phyloP scores from a whole-genome alignment of 2,113 vertebrate genomes.

The Centropus unirufus region DNA sequence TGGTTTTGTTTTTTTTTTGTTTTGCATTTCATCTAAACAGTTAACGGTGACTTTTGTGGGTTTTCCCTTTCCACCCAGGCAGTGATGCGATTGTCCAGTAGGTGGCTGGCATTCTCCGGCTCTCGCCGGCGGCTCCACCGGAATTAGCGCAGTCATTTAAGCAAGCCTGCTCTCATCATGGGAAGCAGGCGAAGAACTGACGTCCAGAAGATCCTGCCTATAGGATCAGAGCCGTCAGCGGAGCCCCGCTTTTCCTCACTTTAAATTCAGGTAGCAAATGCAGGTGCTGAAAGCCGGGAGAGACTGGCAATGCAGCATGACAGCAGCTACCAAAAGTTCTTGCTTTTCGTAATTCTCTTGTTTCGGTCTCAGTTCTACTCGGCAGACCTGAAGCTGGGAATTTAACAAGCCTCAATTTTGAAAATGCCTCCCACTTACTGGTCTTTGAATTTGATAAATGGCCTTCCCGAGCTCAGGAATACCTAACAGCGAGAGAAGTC shows the following conservation, averaged over 20 bases:
- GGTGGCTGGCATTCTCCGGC: slow-evolving; percentile 76
- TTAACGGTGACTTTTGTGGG: not conserved
- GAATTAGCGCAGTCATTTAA: not conserved
- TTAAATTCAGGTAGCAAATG: slow-evolving; percentile 51
- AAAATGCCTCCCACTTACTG: slow-evolving; percentile 11
- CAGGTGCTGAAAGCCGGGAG: slow-evolving; percentile 45
- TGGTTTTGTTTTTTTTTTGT: not conserved
- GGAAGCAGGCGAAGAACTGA: slow-evolving; percentile 58
- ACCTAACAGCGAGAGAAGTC: not conserved
- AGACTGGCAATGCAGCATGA: slow-evolving; percentile 38
- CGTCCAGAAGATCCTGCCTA: slow-evolving; percentile 71
- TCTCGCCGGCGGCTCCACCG: not conserved
- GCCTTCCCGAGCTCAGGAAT: slow-evolving; percentile 17
- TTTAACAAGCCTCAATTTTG: not conserved
- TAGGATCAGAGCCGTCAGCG: slow-evolving; percentile 62
- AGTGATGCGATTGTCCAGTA: slow-evolving; percentile 72
- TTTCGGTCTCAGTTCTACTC: not conserved
- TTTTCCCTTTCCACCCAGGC: not conserved
- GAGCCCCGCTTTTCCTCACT: slow-evolving; percentile 60
- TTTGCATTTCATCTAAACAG: not conserved
- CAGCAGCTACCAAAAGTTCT: slow-evolving; percentile 63
- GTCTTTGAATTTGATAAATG: not conserved
- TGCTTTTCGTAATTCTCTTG: not conserved
- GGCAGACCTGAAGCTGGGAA: not conserved
- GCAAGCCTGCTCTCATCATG: not conserved